Base-by-base conservation (phyloP, 2,113 vertebrate species). In the Lampris incognitus region DNA sequence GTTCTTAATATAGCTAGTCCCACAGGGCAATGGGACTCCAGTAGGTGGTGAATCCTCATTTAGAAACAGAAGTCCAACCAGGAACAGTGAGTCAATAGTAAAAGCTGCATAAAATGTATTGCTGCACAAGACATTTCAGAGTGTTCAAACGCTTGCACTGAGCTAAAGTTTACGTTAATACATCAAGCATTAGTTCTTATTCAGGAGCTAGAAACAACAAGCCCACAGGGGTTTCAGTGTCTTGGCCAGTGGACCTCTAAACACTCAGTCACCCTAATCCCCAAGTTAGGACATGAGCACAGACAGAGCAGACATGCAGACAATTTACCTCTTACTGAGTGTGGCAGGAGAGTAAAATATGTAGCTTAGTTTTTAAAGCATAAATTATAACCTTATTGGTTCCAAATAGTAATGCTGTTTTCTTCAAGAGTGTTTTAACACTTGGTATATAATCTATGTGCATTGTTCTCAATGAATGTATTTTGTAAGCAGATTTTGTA, bases 381-480 rank as follows among this genome's bases (percentile, higher is more conserved):
- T 81, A 1, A 67, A 76, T 57, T 37, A 66, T 66, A 56, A 79
- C 57, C 75, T 89, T 51, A 59, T 58, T 70, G 70, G 72, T 41
- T 68, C 9, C 51, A 72, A 62, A 69, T 41, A 49, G 36, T 64
- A 64, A 9, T 44, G 54, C 13, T 82, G 49, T 77, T 72, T 66
- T 36, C 73, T 54, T 77, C 10, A 24, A 48, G 56, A 57, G 61
- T 63, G 46, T 41, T 38, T 49, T 76, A 62, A 79, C 72, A 65
- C 51, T 61, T 79, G 66, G 74, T 74, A 57, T 57, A n/a, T 66
- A 63, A 73, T 76, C 74, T 66, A 40, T 81, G 79, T 82, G 56
- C n/a, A 81, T 61, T 85, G 67, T 78, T 9, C 8, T 36, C 87
- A 46, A 83, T 76, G 57, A 92, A 92, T 90, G 80, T 88, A 82